Percentiles rank a stretch among this genome's conserved stretches.
Evolutionary conservation across 2,113 vertebrate species (phyloP).

Genomic region (Podiceps cristatus): DNA sequence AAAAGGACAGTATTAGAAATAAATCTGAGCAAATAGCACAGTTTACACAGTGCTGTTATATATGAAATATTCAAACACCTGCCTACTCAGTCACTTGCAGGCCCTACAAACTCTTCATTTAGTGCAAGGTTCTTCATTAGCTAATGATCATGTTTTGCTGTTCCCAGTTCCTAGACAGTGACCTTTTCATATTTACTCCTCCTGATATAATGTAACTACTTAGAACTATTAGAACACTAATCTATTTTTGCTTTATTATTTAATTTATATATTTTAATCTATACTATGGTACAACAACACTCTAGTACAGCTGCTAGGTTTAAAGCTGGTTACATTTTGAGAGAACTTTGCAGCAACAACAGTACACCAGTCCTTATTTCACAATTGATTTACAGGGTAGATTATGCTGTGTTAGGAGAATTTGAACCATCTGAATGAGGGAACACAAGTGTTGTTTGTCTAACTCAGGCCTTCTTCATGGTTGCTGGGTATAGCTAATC

Average conservation of each 20-base stretch:
- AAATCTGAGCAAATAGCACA: background rate
- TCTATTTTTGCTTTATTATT: background rate
- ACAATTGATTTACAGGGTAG: background rate
- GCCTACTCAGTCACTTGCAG: background rate
- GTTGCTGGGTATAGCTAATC: background rate
- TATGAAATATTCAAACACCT: background rate
- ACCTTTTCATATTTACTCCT: background rate
- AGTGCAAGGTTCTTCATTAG: background rate
- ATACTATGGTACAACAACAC: background rate
- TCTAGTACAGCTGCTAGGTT: background rate
- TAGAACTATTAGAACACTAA: background rate
- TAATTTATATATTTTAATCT: background rate
- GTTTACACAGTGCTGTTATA: background rate
- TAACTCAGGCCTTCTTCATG: background rate
- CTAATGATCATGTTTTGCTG: background rate
- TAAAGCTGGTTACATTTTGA: background rate
- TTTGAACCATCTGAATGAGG: background rate
- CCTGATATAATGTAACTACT: background rate
- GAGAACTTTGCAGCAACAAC: background rate
- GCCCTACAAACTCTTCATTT: background rate
- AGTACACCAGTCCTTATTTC: background rate
- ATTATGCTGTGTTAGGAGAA: background rate
- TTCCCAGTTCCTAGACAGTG: background rate
- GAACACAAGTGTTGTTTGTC: background rate
- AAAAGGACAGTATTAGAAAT: background rate